A percentile compares a stretch with the other conserved stretches of the same genome.
phyloP scores from a whole-genome alignment of 2,888 invertebrate species.

The Yponomeuta sedellus region DNA sequence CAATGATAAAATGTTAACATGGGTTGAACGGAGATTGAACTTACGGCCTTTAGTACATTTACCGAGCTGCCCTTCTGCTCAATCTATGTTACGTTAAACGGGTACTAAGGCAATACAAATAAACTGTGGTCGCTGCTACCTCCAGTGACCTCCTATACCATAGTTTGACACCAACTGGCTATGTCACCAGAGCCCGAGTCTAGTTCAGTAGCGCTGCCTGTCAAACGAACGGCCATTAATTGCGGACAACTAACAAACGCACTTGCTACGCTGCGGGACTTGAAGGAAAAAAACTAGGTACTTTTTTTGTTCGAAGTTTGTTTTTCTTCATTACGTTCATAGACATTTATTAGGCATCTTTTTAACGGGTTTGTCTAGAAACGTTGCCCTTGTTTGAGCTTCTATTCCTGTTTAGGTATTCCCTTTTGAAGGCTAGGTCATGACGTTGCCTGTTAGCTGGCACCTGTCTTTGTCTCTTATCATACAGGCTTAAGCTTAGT shows the following conservation, averaged over 20 bases:
- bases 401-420: too few species aligned
- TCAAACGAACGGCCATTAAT: conserved; percentile 6
- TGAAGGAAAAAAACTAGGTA: background rate
- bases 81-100: background rate
- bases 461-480: too few species aligned
- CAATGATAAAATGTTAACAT: too few species aligned
- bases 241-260: background rate
- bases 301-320: background rate
- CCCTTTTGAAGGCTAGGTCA: too few species aligned
- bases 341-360: background rate
- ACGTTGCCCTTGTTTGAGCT: too few species aligned
- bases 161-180: background rate
- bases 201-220: background rate
- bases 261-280: background rate
- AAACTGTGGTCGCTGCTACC: background rate
- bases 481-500: too few species aligned
- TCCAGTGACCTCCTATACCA: background rate
- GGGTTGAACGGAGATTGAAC: too few species aligned
- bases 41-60: background rate
- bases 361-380: too few species aligned
- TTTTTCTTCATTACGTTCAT: background rate
- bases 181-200: background rate
- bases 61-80: background rate
- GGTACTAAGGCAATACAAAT: background rate
- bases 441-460: too few species aligned